Conservation (phyloP, 2,888 invertebrate genomes). For the Rhagium mordax region DNA sequence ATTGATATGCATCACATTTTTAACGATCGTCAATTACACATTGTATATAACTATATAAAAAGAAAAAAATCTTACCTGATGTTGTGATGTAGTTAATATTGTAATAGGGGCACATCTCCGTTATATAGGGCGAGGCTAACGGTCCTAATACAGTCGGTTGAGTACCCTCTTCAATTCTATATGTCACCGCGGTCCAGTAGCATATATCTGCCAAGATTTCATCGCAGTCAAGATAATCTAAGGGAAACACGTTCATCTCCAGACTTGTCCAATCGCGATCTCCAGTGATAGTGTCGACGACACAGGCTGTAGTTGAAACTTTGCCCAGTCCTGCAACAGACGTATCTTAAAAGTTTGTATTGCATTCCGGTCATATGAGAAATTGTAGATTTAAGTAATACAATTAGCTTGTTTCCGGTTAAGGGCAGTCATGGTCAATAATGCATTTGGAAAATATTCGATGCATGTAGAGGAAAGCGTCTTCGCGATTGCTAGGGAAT, state of each 20-base stretch:
- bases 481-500: no score
- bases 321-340: slow-evolving; percentile 46
- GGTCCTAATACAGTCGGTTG: slow-evolving; percentile 59
- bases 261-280: slow-evolving; percentile 54
- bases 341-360: background rate
- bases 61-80: slow-evolving; percentile 64
- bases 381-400: background rate
- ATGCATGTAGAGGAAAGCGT: no score
- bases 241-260: slow-evolving; percentile 55
- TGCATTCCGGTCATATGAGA: background rate
- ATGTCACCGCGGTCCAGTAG: slow-evolving; percentile 64
- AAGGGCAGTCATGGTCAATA: no score
- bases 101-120: slow-evolving; percentile 71
- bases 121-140: slow-evolving; percentile 60
- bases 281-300: slow-evolving; percentile 53
- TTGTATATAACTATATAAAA: no score
- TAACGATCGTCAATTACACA: no score
- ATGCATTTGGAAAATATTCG: no score
- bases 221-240: slow-evolving; percentile 60
- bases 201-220: slow-evolving; percentile 63
- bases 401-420: background rate
- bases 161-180: slow-evolving; percentile 60
- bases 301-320: slow-evolving; percentile 54
- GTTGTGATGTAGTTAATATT: slow-evolving; percentile 70
- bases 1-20: no score